Evolutionary conservation across 2,888 invertebrate genomes (phyloP).

Genomic region (Atethmia centrago): DNA sequence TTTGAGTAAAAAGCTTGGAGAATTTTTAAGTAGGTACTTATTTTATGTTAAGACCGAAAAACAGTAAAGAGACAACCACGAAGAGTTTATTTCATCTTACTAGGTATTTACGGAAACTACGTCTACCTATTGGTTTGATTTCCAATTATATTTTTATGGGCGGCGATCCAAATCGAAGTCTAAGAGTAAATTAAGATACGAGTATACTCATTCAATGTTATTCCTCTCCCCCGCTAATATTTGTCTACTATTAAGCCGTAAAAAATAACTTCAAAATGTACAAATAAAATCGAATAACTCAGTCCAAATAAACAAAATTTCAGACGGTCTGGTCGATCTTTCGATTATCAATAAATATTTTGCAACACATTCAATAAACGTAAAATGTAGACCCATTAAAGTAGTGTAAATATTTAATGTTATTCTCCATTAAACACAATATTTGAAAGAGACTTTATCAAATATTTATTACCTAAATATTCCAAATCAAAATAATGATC

Average conservation of each 20-base stretch:
- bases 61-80: background rate
- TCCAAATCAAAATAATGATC: constrained; percentile 35
- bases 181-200: background rate
- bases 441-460: constrained; percentile 23
- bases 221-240: too few species aligned
- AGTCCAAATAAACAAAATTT: constrained; percentile 7
- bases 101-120: background rate
- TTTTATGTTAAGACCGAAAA: background rate
- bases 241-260: background rate
- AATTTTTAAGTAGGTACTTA: background rate
- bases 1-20: constrained; percentile 1
- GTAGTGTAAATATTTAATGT: constrained; percentile 37
- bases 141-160: background rate
- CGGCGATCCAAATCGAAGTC: background rate
- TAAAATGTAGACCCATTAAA: constrained; percentile 15
- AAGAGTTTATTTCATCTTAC: background rate
- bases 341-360: background rate
- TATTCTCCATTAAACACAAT: constrained; percentile 4
- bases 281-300: background rate
- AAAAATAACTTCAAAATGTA: constrained; percentile 9
- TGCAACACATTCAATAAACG: background rate
- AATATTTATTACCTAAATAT: constrained; percentile 39
- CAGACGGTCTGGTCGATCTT: background rate
- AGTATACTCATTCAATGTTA: background rate
- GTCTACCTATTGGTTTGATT: background rate